Base-by-base conservation (phyloP, 2,113 vertebrate species). In the Gymnorhina tibicen region DNA sequence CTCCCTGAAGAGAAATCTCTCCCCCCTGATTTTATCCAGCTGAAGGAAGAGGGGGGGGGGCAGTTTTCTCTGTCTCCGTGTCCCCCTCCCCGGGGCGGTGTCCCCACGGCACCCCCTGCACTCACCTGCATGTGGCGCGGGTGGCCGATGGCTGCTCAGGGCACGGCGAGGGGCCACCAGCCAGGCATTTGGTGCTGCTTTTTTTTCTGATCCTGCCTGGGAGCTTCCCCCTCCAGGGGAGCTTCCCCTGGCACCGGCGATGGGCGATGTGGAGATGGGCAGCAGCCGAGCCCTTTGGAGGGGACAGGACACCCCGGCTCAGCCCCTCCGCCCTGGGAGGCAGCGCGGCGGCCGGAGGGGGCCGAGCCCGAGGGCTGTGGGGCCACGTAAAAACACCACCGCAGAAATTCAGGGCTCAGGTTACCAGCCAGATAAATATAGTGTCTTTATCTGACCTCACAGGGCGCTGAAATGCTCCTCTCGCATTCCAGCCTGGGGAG, bases 391-490 rank as follows among this genome's bases (percentile, higher is more conserved):
- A 96, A 92, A 93, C n/a, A 46, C 46, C 66, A 81, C 58, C 10
- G 32, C 84, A 94, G 97, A 97, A 98, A 98, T 97, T 97, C 89
- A 90, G 35, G 56, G 98, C 98, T 98, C 98, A 86, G 97, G 98
- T 98, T 98, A 97, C 98, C 6, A 8, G 78, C 80, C 94, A 52
- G 97, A 98, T 98, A 98, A 98, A 98, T 98, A 98, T 98, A 98
- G 98, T 95, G 97, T 97, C 97, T 98, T 92, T 98, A 98, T 98
- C 98, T 98, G 98, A 98, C 97, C 98, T 98, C 97, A n/a, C 80
- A 78, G 97, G 95, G 97, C 82, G 52, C 92, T 26, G 86, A 96
- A 87, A 91, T 68, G 90, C 95, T 96, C 97, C 94, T 92, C 97
- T 97, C 68, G n/a, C 97, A 97, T 98, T 98, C 97, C 98, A 97